phyloP scores from a whole-genome alignment of 2,888 invertebrate species.

The Blastobasis adustella region DNA sequence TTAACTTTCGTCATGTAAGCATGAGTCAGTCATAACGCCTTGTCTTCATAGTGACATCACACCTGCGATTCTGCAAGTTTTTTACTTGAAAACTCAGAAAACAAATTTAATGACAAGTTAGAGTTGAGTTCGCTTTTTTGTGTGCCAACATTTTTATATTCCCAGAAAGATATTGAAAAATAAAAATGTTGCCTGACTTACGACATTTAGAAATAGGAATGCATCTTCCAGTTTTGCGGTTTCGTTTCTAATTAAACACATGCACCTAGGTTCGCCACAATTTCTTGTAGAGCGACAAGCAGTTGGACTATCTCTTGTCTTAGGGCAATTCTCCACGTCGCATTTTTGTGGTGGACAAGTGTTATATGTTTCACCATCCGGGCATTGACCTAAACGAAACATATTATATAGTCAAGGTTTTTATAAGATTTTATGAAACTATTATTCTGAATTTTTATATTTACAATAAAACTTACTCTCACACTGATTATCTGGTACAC shows the following conservation, averaged over 20 bases:
- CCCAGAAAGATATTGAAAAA: neutral
- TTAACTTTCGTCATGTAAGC: too few species aligned
- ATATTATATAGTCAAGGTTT: neutral
- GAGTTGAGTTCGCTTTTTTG: neutral
- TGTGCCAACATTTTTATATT: neutral
- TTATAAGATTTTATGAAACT: neutral
- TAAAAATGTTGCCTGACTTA: constrained; percentile 3
- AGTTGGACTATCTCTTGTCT: constrained; percentile 10
- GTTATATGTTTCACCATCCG: constrained; percentile 11
- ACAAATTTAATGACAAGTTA: too few species aligned
- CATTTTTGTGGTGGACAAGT: constrained; percentile 15
- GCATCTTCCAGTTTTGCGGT: constrained; percentile 18
- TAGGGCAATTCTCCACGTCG: constrained; percentile 19
- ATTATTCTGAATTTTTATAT: neutral
- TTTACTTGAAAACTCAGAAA: too few species aligned
- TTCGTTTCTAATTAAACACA: constrained; percentile 16
- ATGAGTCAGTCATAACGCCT: too few species aligned
- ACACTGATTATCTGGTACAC: constrained; percentile 17
- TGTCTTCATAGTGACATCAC: too few species aligned
- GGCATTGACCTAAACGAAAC: constrained; percentile 9
- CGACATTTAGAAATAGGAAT: constrained; percentile 14
- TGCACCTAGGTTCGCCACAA: constrained; percentile 18
- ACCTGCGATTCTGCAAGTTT: too few species aligned
- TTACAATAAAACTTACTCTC: neutral
- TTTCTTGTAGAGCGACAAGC: constrained; percentile 13